Evolutionary conservation across 2,888 invertebrate genomes (phyloP), one percentile per base, ranked within the genome.

Genomic region (Ophion ellenae): DNA sequence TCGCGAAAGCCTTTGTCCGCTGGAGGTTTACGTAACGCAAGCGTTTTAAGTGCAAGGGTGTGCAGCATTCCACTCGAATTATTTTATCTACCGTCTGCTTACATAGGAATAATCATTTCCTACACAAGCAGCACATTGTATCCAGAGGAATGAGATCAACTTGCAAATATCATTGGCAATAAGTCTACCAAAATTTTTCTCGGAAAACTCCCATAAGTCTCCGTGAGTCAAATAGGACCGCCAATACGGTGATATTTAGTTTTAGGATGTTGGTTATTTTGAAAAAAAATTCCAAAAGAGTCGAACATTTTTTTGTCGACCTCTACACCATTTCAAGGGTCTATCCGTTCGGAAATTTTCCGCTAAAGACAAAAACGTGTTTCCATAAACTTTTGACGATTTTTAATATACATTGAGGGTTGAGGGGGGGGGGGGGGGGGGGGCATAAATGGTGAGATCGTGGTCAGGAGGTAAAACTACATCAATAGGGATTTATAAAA

Each of bases 1-100:
- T 45, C n/a, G n/a, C 40, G 14, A 47, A 61, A 67, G 36, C 28
- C 47, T 57, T 71, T 79, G 14, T 64, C 10, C 32, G 69, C 24
- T 11, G 24, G 53, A 36, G 63, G n/a, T 53, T 20, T 7, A 32
- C 28, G 20, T 24, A 64, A 32, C n/a, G 73, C 28, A 6, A 28
- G 24, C 10, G 40, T 70, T 71, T 53, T 53, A 5, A 36, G 61
- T 28, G n/a, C 61, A 4, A 40, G 10, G 17, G 40, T 59, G 32
- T 61, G 17, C 11, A 6, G 20, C 14, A 9, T 28, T 67, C 14
- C 32, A 20, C n/a, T 70, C 28, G 40, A 24, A 81, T 81, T 36
- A 47, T 75, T 75, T 75, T 53, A 20, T 75, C 47, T 20, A 53
- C 32, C 32, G 32, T 57, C 20, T n/a, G 24, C 0, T 2, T 47